Base-by-base conservation (phyloP, 2,888 invertebrate genomes). In the Adelphocoris suturalis region DNA sequence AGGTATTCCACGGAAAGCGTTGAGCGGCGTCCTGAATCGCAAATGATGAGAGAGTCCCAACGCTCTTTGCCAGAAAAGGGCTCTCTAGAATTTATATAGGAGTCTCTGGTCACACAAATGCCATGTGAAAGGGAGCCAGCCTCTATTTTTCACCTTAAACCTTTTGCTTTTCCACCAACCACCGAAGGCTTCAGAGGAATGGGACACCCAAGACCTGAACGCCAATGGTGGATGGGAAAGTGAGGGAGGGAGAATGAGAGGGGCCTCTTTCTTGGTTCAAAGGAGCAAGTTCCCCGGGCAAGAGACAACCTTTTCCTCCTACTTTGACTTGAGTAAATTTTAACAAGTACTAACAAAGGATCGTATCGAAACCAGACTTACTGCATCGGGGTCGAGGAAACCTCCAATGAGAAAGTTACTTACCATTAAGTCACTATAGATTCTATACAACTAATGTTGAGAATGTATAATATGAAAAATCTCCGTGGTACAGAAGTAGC, bases 41-140 rank as follows among this genome's bases (percentile, higher is more conserved):
- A 85, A 85, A 85, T 61, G 61, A 57, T 13, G 55, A 28, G n/a
- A 37, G 55, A 37, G 61, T 55, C 28, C 57, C 48, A 11, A 28
- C 52, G 85, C 55, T 28, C 57, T 37, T 61, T 55, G 57, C 14
- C 55, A 61, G 57, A 61, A 55, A 61, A 55, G 85, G 85, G 57
- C 61, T 55, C 57, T 84, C 27, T 55, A 61, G 85, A 85, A 85
- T 85, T 85, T 85, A 85, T 37, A 37, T 85, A 85, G 85, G 85
- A 85, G 85, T 85, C 85, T 55, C 85, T 57, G 85, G 85, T 82
- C 85, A 55, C 85, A 85, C 85, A 57, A 85, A 85, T 85, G 85
- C 55, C 55, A 12, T 37, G 55, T n/a, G 85, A 85, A 61, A 57
- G 37, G 57, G 55, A 27, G 7, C 47, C 16, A 46, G 57, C 80